Percentiles rank a stretch among this genome's conserved stretches.
Conservation (phyloP, 2,113 vertebrate genomes). For the Oryzias curvinotus region DNA sequence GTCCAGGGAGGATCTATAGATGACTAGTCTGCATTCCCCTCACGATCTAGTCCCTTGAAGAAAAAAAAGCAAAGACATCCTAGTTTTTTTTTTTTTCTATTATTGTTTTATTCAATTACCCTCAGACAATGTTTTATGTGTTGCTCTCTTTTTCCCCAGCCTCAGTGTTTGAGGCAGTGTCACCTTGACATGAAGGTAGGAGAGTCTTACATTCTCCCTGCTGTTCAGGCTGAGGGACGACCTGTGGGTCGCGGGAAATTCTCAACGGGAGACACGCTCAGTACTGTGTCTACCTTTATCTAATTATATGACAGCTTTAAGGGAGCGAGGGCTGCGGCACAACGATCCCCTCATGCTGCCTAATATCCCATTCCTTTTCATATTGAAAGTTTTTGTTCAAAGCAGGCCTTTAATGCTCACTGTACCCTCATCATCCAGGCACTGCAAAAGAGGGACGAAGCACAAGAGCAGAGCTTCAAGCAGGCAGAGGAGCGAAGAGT, state of each 20-base stretch:
- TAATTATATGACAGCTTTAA: constrained; percentile 73
- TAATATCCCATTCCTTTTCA: constrained; percentile 76
- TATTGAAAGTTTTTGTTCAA: constrained; percentile 72
- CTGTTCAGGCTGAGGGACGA: constrained; percentile 39
- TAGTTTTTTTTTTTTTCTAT: neutral
- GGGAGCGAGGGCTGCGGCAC: constrained; percentile 43
- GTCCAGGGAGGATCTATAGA: too few species aligned
- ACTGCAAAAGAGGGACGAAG: constrained; percentile 20
- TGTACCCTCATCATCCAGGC: constrained; percentile 50
- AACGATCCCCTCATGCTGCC: constrained; percentile 49
- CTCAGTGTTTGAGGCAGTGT: constrained; percentile 50
- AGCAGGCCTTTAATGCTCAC: constrained; percentile 63
- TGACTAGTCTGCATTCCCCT: too few species aligned
- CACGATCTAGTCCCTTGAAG: too few species aligned
- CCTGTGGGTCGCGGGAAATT: constrained; percentile 47
- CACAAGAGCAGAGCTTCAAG: constrained; percentile 30
- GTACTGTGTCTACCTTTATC: constrained; percentile 59
- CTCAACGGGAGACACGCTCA: constrained; percentile 47
- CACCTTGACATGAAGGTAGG: constrained; percentile 62
- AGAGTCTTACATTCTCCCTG: constrained; percentile 2
- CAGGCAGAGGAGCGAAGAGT: constrained; percentile 24
- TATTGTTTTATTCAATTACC: constrained; percentile 27
- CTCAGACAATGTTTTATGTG: constrained; percentile 26
- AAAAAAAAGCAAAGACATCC: neutral
- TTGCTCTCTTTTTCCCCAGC: constrained; percentile 4